Evolutionary conservation across 1,140 invertebrate species (phyloP), one percentile per base, ranked within the genome.

Genomic region (Monochamus saltuarius): DNA sequence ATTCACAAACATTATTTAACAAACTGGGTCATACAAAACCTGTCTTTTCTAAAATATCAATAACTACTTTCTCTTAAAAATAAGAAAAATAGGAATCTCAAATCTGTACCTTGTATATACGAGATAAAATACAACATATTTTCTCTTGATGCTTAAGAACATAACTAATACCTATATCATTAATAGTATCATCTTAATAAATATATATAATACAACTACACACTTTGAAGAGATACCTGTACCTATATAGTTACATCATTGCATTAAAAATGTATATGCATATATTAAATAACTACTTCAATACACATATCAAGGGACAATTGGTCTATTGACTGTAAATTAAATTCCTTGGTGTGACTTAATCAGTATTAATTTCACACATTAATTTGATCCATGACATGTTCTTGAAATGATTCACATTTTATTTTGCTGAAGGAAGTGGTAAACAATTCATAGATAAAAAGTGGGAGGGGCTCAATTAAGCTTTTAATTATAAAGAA

Each of bases 381-480:
- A 19, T 46, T 46, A 16, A 14, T 14, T 46, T 29, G 22, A 29
- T 29, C 22, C 22, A 6, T 29, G 22, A 46, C 10, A 46, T 46
- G 17, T 13, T 17, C 16, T 46, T 14, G 16, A 46, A 8, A 7
- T 19, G 43, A 46, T 46, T 17, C 10, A 46, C 10, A 46, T 17
- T 40, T 53, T 39, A 14, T 53, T 42, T 40, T 40, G 1, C 29
- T 51, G 16, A 36, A 53, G 14, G 16, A 39, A 42, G 35, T 53
- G 36, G 17, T 16, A 19, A 13, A 19, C 22, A 19, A 19, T 17
- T 40, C n/a, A 17, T 53, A 36, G 40, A 53, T 38, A 39, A 38
- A 53, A n/a, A 38, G 17, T 16, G 16, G 36, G 51, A 16, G n/a
- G 51, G 17, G 13, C 22, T 3, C 2, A 29, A 29, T 29, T 3